Evolutionary conservation across 2,888 invertebrate genomes (phyloP), one percentile per base, ranked within the genome.

Genomic region (Lepidocyrtinus sp.): DNA sequence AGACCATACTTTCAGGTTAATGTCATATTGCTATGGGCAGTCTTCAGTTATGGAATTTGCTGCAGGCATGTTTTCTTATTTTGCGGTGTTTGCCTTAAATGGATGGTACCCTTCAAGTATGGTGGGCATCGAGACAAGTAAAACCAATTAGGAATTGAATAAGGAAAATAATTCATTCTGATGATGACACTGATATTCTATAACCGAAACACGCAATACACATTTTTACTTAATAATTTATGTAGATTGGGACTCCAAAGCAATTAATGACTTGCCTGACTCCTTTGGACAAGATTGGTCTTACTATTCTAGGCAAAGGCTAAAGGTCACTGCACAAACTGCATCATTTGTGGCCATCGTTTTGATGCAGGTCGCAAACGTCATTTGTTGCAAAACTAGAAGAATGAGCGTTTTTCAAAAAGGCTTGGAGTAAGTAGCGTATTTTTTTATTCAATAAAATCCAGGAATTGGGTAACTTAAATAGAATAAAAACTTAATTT

Each of bases 31-130:
- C 3, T 86, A 86, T 27, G 85, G 86, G 0, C 85, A 86, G 73
- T 82, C 85, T 9, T 85, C 85, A 0, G 78, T 86, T 0, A 81
- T 86, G 70, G 85, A 86, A 72, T 75, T 84, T 27, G 68, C 77
- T 21, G 81, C 85, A 0, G 99, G 85, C 62, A 84, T 85, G 75
- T 86, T 86, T 73, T 80, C 85, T 0, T 86, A 86, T 61, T 86
- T 86, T 82, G 83, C 82, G 1, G 73, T 79, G 0, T 84, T 83
- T 77, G 82, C 81, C 7, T 64, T 71, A 22, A 85, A 86, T 70
- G 86, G 86, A 1, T 85, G 84, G 81, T 55, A 69, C 19, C 86
- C 86, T 0, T n/a, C n/a, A 1, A 12, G 50, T 27, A 71, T 86
- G 69, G 62, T 84, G 27, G 83, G 82, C 0, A 82, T 84, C 88